Evolutionary conservation across 2,797 vertebrate species (phyloP).

Genomic region (Uromys caudimaculatus): DNA sequence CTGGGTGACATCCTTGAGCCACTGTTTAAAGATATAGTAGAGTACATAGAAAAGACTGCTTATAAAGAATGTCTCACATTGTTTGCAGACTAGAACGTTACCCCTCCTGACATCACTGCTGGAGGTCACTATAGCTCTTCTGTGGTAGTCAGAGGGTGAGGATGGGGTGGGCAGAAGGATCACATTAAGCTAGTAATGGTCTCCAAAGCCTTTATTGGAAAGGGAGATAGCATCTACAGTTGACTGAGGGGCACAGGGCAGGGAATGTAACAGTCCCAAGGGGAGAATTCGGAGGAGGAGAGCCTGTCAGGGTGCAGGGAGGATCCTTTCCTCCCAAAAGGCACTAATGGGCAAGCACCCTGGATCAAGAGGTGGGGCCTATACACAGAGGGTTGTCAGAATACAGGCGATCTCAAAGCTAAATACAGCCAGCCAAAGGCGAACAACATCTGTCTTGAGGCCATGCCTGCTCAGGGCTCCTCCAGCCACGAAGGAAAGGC

Average conservation of each 20-base stretch:
- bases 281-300: constrained; percentile 58
- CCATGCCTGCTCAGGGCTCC: constrained; percentile 38
- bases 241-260: constrained; percentile 80
- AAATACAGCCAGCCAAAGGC: constrained; percentile 83
- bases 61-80: not conserved
- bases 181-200: constrained; percentile 38
- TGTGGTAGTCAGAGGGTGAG: not conserved
- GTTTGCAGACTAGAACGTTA: not conserved
- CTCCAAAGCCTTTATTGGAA: constrained; percentile 87
- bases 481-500: constrained; percentile 66
- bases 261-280: constrained; percentile 41
- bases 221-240: constrained; percentile 63
- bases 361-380: constrained; percentile 72
- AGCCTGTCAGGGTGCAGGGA: constrained; percentile 34
- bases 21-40: not conserved
- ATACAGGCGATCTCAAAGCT: constrained; percentile 81
- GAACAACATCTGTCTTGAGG: not conserved
- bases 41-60: not conserved
- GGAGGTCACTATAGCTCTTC: rapidly evolving
- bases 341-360: constrained; percentile 68
- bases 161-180: not conserved
- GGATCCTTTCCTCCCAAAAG: constrained; percentile 77
- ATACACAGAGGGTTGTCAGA: constrained; percentile 52
- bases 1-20: not conserved
- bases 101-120: too few relatives aligned